A percentile compares a stretch with the other conserved stretches of the same genome.
phyloP scores from a whole-genome alignment of 2,888 invertebrate species.

The Sphaeridia pumilis region DNA sequence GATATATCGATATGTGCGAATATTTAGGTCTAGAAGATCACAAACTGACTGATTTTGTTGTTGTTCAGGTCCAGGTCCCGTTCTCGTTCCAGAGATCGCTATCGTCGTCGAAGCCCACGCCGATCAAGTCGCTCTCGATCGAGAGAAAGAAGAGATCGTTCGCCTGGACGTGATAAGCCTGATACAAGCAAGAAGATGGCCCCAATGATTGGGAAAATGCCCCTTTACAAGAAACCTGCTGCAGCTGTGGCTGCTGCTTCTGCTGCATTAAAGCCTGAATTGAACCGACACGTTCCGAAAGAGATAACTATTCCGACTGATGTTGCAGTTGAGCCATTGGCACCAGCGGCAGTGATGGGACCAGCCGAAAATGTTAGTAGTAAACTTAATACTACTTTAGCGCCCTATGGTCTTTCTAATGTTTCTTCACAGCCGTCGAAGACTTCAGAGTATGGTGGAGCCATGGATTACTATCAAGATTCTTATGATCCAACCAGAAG shows the following conservation, averaged over 20 bases:
- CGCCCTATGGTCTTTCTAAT: neutral
- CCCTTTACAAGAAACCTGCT: slow-evolving; percentile 32
- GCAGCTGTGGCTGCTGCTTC: slow-evolving; percentile 9
- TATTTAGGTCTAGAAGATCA: neutral
- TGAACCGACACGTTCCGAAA: neutral
- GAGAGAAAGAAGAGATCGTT: slow-evolving; percentile 8
- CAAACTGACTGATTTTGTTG: neutral
- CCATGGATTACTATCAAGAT: neutral
- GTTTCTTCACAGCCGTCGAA: neutral
- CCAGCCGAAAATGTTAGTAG: neutral
- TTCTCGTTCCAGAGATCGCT: slow-evolving; percentile 28
- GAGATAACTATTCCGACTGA: neutral
- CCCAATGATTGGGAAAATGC: slow-evolving; percentile 36
- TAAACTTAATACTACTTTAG: neutral
- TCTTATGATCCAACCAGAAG: neutral
- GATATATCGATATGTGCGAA: slow-evolving; percentile 6
- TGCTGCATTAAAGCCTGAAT: slow-evolving; percentile 10
- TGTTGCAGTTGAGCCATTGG: neutral
- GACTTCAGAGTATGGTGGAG: neutral
- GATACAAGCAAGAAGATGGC: slow-evolving; percentile 23
- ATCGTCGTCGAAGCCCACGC: slow-evolving; percentile 21
- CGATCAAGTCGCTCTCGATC: slow-evolving; percentile 17
- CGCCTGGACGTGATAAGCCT: slow-evolving; percentile 8
- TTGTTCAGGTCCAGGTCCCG: slow-evolving; percentile 25
- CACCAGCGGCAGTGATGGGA: neutral